phyloP scores from a whole-genome alignment of 2,113 vertebrate species.

The Paramormyrops kingsleyae region DNA sequence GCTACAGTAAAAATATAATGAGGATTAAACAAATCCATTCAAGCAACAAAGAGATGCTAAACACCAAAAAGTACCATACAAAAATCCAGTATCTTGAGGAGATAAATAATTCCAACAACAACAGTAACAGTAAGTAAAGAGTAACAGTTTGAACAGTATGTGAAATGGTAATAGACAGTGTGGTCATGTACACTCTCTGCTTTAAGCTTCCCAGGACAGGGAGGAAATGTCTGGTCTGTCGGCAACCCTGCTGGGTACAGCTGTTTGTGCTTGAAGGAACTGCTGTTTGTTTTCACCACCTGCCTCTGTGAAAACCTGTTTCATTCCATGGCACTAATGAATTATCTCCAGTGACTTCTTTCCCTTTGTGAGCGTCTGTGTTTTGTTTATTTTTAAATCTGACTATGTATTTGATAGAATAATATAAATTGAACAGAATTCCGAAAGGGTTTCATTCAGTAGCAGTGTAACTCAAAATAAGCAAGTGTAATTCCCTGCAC shows the following conservation, averaged over 20 bases:
- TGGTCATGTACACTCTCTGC: not conserved
- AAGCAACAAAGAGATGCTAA: not conserved
- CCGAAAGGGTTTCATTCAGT: not conserved
- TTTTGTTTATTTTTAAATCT: not conserved
- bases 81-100: not conserved
- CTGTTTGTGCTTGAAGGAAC: slow-evolving; percentile 2
- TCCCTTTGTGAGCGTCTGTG: not conserved
- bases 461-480: not conserved
- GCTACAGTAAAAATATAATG: not conserved
- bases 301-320: slow-evolving; percentile 17
- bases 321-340: slow-evolving; percentile 22
- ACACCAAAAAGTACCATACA: not conserved
- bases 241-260: slow-evolving; percentile 2
- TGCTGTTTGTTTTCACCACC: slow-evolving; percentile 14
- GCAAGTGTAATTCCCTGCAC: not conserved
- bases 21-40: not conserved
- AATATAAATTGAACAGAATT: not conserved
- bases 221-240: not conserved
- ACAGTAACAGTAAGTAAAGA: not conserved
- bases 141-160: not conserved
- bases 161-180: not conserved
- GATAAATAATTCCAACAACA: not conserved
- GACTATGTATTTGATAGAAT: not conserved
- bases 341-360: not conserved
- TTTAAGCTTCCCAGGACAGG: not conserved